phyloP scores from a whole-genome alignment of 2,113 vertebrate species.

The Centropus bengalensis region DNA sequence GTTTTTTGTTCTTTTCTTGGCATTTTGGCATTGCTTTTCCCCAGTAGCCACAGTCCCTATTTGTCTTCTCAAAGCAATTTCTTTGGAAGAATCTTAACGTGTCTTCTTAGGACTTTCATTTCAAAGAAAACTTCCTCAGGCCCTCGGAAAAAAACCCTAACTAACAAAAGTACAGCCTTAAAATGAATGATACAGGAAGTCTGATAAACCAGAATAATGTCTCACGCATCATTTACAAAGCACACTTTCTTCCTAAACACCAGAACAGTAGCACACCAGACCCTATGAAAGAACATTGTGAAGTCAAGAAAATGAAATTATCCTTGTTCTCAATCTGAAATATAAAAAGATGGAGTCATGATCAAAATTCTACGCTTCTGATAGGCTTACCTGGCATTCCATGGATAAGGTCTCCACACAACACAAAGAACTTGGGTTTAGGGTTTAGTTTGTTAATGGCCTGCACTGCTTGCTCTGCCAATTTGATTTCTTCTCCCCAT shows the following conservation, averaged over 20 bases:
- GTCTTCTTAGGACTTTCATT: background rate
- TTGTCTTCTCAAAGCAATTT: background rate
- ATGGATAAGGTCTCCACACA: constrained; percentile 93
- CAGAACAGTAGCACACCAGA: background rate
- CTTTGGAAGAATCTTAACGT: background rate
- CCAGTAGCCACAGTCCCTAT: background rate
- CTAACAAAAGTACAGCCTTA: background rate
- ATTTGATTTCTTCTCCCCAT: constrained; percentile 88
- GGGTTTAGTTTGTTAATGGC: constrained; percentile 86
- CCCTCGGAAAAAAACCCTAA: background rate
- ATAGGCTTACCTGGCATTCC: constrained; percentile 90
- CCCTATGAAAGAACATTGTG: background rate
- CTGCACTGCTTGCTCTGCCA: constrained; percentile 85
- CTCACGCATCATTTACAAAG: background rate
- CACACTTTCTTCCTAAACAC: background rate
- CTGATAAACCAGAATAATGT: background rate
- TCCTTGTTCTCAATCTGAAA: background rate
- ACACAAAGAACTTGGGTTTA: constrained; percentile 87
- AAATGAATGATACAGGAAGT: background rate
- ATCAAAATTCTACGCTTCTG: background rate
- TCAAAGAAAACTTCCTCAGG: background rate
- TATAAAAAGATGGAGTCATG: background rate
- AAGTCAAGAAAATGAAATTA: background rate
- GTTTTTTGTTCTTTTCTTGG: background rate
- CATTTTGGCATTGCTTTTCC: background rate